Evolutionary conservation across 2,888 invertebrate genomes (phyloP).

Genomic region (Psococerastis gibbosa): DNA sequence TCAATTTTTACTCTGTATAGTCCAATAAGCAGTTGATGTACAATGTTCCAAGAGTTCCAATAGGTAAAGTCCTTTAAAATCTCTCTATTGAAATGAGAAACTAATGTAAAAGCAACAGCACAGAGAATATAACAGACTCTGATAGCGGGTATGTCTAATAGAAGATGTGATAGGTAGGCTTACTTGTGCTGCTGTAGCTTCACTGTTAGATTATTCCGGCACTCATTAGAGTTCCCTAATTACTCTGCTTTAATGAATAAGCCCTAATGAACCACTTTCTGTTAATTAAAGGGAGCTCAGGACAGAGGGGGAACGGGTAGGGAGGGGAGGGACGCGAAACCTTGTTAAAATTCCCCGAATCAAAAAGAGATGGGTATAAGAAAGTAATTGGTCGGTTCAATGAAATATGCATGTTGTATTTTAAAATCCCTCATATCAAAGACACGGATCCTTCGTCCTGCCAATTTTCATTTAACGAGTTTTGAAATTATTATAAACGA

Average conservation of each 20-base stretch:
- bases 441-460: not conserved
- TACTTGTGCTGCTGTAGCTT: constrained; percentile 6
- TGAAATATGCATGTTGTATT: constrained; percentile 10
- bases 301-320: not conserved
- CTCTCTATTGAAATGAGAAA: too few species aligned
- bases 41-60: too few species aligned
- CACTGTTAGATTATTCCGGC: constrained; percentile 18
- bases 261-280: constrained; percentile 21
- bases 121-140: too few species aligned
- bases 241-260: constrained; percentile 21
- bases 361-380: constrained; percentile 11
- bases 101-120: too few species aligned
- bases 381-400: constrained; percentile 10
- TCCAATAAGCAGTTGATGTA: too few species aligned
- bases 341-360: constrained; percentile 10
- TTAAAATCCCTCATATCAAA: constrained; percentile 7
- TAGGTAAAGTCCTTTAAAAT: too few species aligned
- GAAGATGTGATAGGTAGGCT: too few species aligned
- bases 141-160: too few species aligned
- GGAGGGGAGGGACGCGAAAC: constrained; percentile 4
- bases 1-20: too few species aligned
- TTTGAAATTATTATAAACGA: not conserved
- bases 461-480: not conserved
- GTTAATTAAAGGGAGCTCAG: constrained; percentile 19
- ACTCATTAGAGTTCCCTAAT: constrained; percentile 20